Base-by-base conservation (phyloP, 2,888 invertebrate genomes). In the Helobdella robusta region DNA sequence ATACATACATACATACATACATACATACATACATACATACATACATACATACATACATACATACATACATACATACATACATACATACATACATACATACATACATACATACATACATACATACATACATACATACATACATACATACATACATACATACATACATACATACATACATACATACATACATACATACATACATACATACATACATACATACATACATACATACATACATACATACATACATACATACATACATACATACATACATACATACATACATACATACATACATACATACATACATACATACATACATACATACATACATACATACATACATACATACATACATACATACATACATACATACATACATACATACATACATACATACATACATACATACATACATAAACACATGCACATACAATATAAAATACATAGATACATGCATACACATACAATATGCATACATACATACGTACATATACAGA, bases 281-380 rank as follows among this genome's bases (percentile, higher is more conserved):
- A 52, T 52, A 23, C 20, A 52, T 59, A 32, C 36, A 36, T 25
- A 59, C 36, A 36, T 36, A 20, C 59, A 36, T 36, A 59, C 36
- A 59, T 36, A 36, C 36, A 36, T 36, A 59, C 59, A 20, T 20
- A 8, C 36, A 20, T 20, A 36, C 36, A 59, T 28, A 61, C 48
- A 61, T 48, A 48, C 48, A 61, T 30, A 61, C 50, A 61, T n/a
- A 61, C 48, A 8, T 28, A 3, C 48, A 61, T 30, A 44, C 46
- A 61, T 30, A 61, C 48, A 61, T 28, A 30, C 48, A n/a, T 11
- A n/a, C n/a, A n/a, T 40, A 40, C n/a, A 40, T 40, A 40, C n/a
- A n/a, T 40, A 40, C n/a, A 40, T 40, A n/a, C n/a, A 40, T n/a
- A 40, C n/a, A 40, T 40, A 40, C n/a, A 40, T n/a, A 40, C n/a